Conservation (phyloP, 1,140 invertebrate genomes). For the Philotrypesis tridentata region DNA sequence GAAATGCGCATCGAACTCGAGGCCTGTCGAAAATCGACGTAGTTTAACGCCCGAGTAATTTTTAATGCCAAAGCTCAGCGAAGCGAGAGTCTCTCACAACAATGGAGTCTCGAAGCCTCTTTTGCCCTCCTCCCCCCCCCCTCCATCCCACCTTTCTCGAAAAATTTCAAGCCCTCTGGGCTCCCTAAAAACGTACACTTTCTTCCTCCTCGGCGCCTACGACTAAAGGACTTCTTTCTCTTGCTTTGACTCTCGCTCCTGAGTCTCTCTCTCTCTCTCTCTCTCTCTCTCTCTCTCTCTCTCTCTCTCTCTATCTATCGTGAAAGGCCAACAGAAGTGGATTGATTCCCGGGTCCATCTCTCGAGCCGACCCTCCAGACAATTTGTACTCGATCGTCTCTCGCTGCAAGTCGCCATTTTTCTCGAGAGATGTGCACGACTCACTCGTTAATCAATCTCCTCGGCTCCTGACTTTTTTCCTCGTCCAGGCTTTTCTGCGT, state of each 20-base stretch:
- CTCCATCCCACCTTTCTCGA: not conserved
- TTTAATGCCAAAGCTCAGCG: not conserved
- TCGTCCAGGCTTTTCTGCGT: not conserved
- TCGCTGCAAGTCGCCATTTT: conserved; percentile 17
- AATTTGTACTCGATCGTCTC: conserved; percentile 29
- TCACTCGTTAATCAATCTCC: conserved; percentile 6
- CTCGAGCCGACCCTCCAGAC: conserved; percentile 20
- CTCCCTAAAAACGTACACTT: not conserved
- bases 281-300: no score
- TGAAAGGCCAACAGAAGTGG: conserved; percentile 1
- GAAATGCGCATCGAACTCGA: not conserved
- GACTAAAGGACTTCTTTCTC: not conserved
- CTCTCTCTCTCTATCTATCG: not conserved
- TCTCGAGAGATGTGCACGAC: not conserved
- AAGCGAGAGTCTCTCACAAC: not conserved
- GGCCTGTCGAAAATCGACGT: not conserved
- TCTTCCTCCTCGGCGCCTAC: not conserved
- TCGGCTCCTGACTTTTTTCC: not conserved
- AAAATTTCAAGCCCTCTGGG: not conserved
- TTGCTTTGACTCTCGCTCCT: no score
- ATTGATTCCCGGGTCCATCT: conserved; percentile 23
- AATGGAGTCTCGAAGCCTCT: not conserved
- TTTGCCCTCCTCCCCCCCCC: not conserved
- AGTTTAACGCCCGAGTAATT: not conserved
- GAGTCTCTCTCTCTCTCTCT: no score